Conservation (phyloP, 2,113 vertebrate genomes). For the Rattus rattus region DNA sequence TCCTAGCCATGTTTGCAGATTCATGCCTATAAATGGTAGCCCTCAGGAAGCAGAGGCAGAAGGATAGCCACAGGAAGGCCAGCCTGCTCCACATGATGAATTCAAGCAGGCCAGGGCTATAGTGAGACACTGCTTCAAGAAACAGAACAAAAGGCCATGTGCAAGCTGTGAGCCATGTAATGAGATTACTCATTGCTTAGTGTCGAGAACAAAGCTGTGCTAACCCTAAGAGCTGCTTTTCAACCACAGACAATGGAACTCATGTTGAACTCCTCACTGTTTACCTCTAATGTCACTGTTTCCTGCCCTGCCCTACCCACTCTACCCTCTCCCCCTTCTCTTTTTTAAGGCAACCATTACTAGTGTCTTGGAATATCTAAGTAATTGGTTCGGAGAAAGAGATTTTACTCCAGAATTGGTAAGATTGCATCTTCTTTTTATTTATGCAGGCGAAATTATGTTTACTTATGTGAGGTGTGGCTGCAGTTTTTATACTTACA, state of each 20-base stretch:
- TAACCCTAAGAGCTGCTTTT: slow-evolving; percentile 37
- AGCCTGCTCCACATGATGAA: background rate
- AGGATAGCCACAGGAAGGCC: background rate
- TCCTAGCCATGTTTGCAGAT: no score
- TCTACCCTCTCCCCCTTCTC: background rate
- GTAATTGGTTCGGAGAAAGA: slow-evolving; percentile 94
- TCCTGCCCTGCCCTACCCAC: background rate
- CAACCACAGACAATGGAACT: slow-evolving; percentile 35
- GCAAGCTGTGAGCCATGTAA: background rate
- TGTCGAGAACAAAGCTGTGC: slow-evolving; percentile 34
- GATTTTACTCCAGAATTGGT: slow-evolving; percentile 96
- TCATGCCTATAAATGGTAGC: background rate
- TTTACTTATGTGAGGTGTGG: background rate
- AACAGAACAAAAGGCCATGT: background rate
- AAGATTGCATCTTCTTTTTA: slow-evolving; percentile 82
- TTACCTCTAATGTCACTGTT: slow-evolving; percentile 48
- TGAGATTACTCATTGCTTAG: slow-evolving; percentile 20
- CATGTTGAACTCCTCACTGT: background rate
- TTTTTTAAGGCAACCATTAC: slow-evolving; percentile 91
- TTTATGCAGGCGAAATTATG: slow-evolving; percentile 31
- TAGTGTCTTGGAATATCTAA: slow-evolving; percentile 93
- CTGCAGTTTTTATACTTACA: background rate
- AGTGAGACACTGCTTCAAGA: background rate
- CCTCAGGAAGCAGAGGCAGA: background rate
- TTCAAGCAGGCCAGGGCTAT: no score